A percentile compares a stretch with the other conserved stretches of the same genome.
Evolutionary conservation across 1,140 invertebrate species (phyloP).

Genomic region (Epicauta chinensis): DNA sequence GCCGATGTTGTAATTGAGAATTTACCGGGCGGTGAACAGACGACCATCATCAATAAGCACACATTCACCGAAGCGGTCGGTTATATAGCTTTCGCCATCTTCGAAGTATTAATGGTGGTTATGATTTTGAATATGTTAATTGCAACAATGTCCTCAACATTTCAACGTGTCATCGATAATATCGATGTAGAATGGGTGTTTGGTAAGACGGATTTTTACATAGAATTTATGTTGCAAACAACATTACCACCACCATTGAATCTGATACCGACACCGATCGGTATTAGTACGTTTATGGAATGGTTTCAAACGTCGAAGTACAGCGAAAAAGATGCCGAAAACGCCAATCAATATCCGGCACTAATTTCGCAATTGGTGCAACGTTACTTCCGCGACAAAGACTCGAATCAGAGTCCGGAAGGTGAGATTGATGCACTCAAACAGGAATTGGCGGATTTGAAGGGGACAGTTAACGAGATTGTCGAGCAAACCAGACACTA

Average conservation of each 20-base stretch:
- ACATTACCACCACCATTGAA: constrained; percentile 52
- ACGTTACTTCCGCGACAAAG: constrained; percentile 49
- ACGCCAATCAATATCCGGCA: constrained; percentile 41
- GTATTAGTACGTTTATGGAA: constrained; percentile 42
- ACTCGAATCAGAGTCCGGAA: constrained; percentile 24
- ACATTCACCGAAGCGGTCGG: constrained; percentile 55
- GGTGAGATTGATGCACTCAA: constrained; percentile 36
- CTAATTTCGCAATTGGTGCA: constrained; percentile 49
- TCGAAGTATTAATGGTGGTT: constrained; percentile 62
- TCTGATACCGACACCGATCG: constrained; percentile 48
- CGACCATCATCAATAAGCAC: constrained; percentile 49
- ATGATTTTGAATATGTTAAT: constrained; percentile 74
- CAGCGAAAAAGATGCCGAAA: constrained; percentile 19
- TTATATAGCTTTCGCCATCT: constrained; percentile 57
- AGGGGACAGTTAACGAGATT: too few species aligned
- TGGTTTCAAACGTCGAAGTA: constrained; percentile 37
- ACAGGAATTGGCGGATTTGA: constrained; percentile 29
- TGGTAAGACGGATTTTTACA: constrained; percentile 51
- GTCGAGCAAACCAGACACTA: too few species aligned
- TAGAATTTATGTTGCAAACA: constrained; percentile 51
- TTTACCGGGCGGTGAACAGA: constrained; percentile 44
- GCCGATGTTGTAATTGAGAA: constrained; percentile 58
- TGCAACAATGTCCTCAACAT: constrained; percentile 70
- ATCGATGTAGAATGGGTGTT: constrained; percentile 56
- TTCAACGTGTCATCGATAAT: constrained; percentile 58